phyloP scores from a whole-genome alignment of 2,888 invertebrate species.

The Polylopha cassiicola region DNA sequence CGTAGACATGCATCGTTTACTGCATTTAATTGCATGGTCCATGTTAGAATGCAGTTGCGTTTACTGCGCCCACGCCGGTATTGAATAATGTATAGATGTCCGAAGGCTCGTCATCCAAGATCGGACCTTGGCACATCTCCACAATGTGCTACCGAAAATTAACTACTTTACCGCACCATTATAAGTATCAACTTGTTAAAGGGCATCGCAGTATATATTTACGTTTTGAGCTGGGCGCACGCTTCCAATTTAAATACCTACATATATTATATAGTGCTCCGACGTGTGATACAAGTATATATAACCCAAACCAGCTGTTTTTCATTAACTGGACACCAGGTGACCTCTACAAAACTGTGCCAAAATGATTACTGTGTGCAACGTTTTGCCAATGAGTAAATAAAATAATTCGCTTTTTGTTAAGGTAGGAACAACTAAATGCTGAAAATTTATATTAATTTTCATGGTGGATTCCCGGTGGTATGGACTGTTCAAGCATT shows the following conservation, averaged over 20 bases:
- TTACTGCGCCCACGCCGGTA: too few species aligned
- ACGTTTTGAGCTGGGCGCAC: constrained; percentile 38
- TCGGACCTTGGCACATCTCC: constrained; percentile 17
- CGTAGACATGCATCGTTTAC: too few species aligned
- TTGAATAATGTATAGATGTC: not conserved
- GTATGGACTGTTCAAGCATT: too few species aligned
- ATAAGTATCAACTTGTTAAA: constrained; percentile 29
- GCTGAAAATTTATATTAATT: too few species aligned
- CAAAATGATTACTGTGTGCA: too few species aligned
- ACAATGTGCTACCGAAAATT: constrained; percentile 19
- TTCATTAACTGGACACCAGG: not conserved
- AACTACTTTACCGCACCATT: constrained; percentile 19
- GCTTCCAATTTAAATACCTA: constrained; percentile 36
- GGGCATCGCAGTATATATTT: constrained; percentile 45
- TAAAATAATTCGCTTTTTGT: too few species aligned
- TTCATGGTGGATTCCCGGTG: too few species aligned
- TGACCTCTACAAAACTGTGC: constrained; percentile 1
- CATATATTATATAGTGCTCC: constrained; percentile 35
- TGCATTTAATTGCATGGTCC: too few species aligned
- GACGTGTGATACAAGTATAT: constrained; percentile 27
- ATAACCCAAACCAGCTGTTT: not conserved
- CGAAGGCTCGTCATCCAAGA: not conserved
- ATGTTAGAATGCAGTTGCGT: too few species aligned
- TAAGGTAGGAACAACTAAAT: too few species aligned
- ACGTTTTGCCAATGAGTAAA: too few species aligned